phyloP scores from a whole-genome alignment of 2,113 vertebrate species.

The Phylloscopus trochilus region DNA sequence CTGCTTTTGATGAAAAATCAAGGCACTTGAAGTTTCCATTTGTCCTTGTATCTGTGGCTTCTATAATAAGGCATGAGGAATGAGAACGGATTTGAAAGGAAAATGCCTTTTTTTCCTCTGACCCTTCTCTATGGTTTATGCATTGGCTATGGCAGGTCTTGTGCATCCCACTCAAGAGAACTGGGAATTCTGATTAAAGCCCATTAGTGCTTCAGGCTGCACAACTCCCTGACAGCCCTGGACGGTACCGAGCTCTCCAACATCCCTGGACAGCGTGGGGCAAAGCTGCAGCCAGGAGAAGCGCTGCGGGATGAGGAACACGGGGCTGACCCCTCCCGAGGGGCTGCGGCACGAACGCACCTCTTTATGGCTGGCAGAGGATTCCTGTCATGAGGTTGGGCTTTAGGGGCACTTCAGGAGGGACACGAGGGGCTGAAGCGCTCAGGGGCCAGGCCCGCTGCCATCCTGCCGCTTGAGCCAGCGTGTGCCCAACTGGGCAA shows the following conservation, averaged over 20 bases:
- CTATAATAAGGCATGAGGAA: not conserved
- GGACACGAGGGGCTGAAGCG: fast-evolving
- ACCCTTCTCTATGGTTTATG: fast-evolving
- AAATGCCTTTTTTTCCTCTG: not conserved
- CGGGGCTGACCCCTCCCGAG: not conserved
- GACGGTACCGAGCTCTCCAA: fast-evolving
- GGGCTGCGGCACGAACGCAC: fast-evolving
- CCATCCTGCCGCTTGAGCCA: not conserved
- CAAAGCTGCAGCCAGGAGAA: not conserved
- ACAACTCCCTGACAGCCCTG: not conserved
- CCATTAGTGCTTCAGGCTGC: not conserved
- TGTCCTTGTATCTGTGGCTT: not conserved
- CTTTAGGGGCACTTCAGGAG: not conserved
- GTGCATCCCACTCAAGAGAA: not conserved
- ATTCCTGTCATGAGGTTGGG: not conserved
- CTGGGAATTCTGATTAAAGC: not conserved
- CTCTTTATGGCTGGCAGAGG: not conserved
- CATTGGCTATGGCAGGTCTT: not conserved
- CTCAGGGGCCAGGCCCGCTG: not conserved
- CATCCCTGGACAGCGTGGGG: fast-evolving
- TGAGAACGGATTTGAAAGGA: not conserved
- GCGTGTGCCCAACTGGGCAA: not conserved
- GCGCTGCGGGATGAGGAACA: fast-evolving
- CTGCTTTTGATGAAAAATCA: not conserved
- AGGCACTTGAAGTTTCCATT: not conserved